Base-by-base conservation (phyloP, 1,140 invertebrate species). In the Trichonephila clavata region DNA sequence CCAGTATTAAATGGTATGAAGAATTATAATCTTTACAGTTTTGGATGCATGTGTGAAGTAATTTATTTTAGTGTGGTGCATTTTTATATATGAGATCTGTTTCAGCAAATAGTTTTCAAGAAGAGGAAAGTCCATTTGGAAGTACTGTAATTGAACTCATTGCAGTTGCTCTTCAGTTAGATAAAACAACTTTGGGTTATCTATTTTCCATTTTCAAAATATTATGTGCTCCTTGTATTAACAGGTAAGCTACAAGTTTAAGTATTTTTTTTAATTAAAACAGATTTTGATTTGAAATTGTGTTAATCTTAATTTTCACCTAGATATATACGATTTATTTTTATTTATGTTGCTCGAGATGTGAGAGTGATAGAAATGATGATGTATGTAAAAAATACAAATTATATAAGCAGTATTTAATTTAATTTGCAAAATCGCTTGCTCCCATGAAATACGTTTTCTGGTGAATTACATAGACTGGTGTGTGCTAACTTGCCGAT, bases 71-170 rank as follows among this genome's bases (percentile, higher is more conserved):
- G 8, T 24, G 27, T 50, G 50, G 7, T 50, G 0, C n/a, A n/a
- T n/a, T 27, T 27, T 68, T 21, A 39, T 87, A 65, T 63, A 39
- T 32, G 24, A 77, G n/a, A 27, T 32, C 59, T 59, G n/a, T 91
- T 84, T 86, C 50, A 86, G 81, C 21, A 39, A 86, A 68, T 14
- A 84, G n/a, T 32, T 89, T 71, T 83, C 59, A 57, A 21, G 7
- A 83, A n/a, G 86, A 83, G 10, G 61, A 89, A 89, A 63, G 65
- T 84, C 86, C 86, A 24, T 83, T 93, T 83, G 86, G 86, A 81
- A 89, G 68, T 84, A 83, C 86, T 65, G 27, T 93, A 24, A 57
- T 93, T 65, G 86, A 93, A 65, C 39, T 93, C n/a, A 18, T 89
- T 81, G 61, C 50, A 21, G n/a, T 39, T 43, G 59, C 86, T 83